These are phyloP conservation scores for Thymelicus lineola DNA, from an alignment of 2,888 invertebrate species.

Conservation along the genomic window DNA sequence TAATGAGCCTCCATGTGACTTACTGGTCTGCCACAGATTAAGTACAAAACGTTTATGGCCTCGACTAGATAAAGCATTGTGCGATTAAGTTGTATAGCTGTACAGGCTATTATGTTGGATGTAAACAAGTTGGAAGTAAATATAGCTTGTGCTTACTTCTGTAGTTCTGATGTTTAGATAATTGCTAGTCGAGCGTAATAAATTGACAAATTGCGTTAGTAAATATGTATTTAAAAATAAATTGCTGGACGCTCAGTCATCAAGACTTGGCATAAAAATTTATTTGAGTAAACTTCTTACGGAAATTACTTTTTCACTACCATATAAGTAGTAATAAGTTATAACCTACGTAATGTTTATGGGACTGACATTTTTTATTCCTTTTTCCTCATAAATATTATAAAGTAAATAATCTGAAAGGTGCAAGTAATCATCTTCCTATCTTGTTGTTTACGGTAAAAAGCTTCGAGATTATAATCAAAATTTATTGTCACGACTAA, in stretches of 20 bases:
- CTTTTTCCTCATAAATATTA: background rate
- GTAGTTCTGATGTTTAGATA: constrained; percentile 25
- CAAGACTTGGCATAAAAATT: background rate
- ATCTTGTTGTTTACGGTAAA: constrained; percentile 24
- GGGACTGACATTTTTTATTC: too few relatives aligned
- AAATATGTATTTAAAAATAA: constrained; percentile 14
- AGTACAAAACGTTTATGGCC: constrained; percentile 31
- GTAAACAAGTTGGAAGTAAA: constrained; percentile 5
- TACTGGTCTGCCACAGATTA: constrained; percentile 45
- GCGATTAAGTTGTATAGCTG: constrained; percentile 20
- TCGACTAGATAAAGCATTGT: constrained; percentile 18
- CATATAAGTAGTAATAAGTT: background rate
- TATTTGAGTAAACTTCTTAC: background rate
- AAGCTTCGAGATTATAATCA: constrained; percentile 18
- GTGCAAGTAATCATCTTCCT: background rate
- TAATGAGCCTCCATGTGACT: constrained; percentile 57
- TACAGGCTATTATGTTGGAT: constrained; percentile 6
- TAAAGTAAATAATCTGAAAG: constrained; percentile 18
- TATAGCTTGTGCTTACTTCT: background rate
- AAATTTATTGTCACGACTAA: constrained; percentile 26
- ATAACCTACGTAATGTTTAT: too few relatives aligned
- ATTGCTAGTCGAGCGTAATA: constrained; percentile 2
- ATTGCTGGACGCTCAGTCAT: background rate
- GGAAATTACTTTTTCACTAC: background rate
- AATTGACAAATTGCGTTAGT: constrained; percentile 2